Percentiles rank a stretch among this genome's conserved stretches.
These are phyloP conservation scores for Drosophila picticornis DNA, from an alignment of 2,888 invertebrate genomes.

Conservation along the genomic window DNA sequence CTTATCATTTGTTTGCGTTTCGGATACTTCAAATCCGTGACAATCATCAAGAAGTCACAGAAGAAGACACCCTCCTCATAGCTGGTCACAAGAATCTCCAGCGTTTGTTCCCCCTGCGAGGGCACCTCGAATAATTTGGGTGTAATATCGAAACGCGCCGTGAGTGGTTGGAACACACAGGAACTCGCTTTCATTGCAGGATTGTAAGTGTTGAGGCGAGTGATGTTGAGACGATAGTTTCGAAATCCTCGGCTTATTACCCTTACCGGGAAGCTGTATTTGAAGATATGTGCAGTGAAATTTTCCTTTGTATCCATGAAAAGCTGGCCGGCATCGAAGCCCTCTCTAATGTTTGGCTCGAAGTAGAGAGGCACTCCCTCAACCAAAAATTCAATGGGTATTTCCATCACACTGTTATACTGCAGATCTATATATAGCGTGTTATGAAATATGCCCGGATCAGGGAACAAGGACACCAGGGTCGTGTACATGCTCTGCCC, in stretches of 20 bases:
- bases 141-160: conserved; percentile 64
- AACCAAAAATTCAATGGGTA: conserved; percentile 75
- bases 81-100: conserved; percentile 65
- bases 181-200: not conserved
- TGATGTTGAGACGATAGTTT: conserved; percentile 73
- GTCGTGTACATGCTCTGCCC: conserved; percentile 76
- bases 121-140: conserved; percentile 66
- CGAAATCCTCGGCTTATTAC: conserved; percentile 75
- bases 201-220: conserved; percentile 56
- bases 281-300: conserved; percentile 45
- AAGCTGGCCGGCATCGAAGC: conserved; percentile 70
- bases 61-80: conserved; percentile 56
- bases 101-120: conserved; percentile 24
- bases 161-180: conserved; percentile 45
- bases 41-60: conserved; percentile 70
- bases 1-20: conserved; percentile 65
- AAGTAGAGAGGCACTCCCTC: conserved; percentile 80
- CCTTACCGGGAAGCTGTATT: conserved; percentile 55
- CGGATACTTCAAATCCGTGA: conserved; percentile 65
- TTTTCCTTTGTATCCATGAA: conserved; percentile 63
- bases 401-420: conserved; percentile 61
- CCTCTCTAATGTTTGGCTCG: conserved; percentile 72
- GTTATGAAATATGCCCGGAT: conserved; percentile 80
- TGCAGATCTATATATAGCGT: conserved; percentile 65
- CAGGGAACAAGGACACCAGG: conserved; percentile 64